Evolutionary conservation across 2,113 vertebrate species (phyloP).

Genomic region (Pedionomus torquatus): DNA sequence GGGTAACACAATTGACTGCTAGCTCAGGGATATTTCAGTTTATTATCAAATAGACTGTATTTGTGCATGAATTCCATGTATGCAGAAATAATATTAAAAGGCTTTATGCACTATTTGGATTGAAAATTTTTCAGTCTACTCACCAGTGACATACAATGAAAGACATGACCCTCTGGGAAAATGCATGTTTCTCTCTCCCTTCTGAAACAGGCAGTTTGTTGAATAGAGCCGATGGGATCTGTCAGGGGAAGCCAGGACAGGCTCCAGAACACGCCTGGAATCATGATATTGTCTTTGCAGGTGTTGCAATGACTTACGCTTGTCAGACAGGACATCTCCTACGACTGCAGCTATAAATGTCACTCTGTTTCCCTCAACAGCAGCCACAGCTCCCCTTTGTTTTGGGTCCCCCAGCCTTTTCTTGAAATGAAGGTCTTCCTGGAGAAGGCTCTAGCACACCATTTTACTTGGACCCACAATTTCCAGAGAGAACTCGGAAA

Average conservation of each 20-base stretch:
- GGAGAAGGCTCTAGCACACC: background rate
- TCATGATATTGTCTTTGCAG: background rate
- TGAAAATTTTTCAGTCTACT: background rate
- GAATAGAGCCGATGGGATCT: background rate
- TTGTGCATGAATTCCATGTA: background rate
- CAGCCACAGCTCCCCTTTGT: background rate
- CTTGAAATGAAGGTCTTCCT: background rate
- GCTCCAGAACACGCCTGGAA: background rate
- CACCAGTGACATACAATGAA: background rate
- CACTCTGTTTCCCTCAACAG: background rate
- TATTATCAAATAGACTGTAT: background rate
- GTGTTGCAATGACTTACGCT: background rate
- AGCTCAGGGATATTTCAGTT: background rate
- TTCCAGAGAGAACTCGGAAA: background rate
- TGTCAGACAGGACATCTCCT: background rate
- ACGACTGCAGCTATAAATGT: background rate
- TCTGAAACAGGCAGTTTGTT: background rate
- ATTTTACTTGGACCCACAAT: background rate
- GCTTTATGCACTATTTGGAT: background rate
- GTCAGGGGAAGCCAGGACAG: background rate
- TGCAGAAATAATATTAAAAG: background rate
- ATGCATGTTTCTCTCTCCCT: rapidly evolving
- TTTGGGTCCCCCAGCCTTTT: background rate
- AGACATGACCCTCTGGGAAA: background rate
- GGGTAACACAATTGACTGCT: rapidly evolving